phyloP scores from a whole-genome alignment of 2,797 vertebrate genomes.

The Choloepus didactylus region DNA sequence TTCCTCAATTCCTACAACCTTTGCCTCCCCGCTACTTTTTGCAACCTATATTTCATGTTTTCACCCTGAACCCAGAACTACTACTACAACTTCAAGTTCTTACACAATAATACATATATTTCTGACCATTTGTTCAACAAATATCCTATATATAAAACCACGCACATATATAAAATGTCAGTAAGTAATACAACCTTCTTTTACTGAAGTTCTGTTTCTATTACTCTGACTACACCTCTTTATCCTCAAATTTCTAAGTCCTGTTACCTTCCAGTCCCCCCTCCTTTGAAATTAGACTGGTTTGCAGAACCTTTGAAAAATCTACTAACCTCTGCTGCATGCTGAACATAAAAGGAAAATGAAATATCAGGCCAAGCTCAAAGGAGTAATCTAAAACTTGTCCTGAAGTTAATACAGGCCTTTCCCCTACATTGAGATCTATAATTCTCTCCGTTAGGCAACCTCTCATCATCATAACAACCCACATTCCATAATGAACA shows the following conservation, averaged over 20 bases:
- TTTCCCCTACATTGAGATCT: slow-evolving; percentile 55
- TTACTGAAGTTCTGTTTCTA: background rate
- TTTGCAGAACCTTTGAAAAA: slow-evolving; percentile 46
- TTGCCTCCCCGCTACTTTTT: background rate
- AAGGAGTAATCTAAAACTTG: slow-evolving; percentile 55
- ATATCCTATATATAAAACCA: background rate
- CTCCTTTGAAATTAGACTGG: background rate
- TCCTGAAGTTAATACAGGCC: background rate
- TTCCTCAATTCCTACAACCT: slow-evolving; percentile 47
- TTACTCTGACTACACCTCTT: slow-evolving; percentile 11
- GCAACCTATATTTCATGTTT: background rate
- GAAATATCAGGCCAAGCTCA: slow-evolving; percentile 53
- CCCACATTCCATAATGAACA: slow-evolving; percentile 40
- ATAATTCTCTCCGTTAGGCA: slow-evolving; percentile 7
- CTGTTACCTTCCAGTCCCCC: background rate
- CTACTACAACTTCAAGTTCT: slow-evolving; percentile 27
- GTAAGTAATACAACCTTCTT: background rate
- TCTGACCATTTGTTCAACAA: slow-evolving; percentile 16
- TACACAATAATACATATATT: slow-evolving; percentile 31
- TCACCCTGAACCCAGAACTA: slow-evolving; percentile 5
- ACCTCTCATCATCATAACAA: slow-evolving; percentile 55
- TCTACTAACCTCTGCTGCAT: background rate
- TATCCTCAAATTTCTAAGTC: background rate
- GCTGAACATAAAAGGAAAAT: slow-evolving; percentile 40
- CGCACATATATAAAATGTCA: background rate